Evolutionary conservation across 2,888 invertebrate genomes (phyloP), one percentile per base, ranked within the genome.

Genomic region (Campopleginae sp.): DNA sequence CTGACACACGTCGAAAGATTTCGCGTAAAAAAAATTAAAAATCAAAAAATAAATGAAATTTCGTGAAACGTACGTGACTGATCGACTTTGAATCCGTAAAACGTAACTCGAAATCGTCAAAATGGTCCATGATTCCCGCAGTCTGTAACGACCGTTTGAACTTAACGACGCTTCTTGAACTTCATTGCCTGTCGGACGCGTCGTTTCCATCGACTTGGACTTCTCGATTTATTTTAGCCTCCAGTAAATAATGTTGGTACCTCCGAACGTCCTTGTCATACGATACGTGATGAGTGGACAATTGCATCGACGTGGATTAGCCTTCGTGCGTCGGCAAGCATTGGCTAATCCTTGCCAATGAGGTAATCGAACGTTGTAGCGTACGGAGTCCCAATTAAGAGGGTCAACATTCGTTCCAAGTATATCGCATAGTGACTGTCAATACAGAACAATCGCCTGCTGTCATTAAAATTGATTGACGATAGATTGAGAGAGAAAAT

Each of bases 271-370:
- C 78, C 68, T 85, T 70, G 79, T 27, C 66, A 44, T 42, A 54
- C 81, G 54, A 79, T 79, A 79, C 85, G 85, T 85, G 85, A 75
- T 75, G 63, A 54, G 46, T 27, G 44, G 48, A 14, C 66, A 66
- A 71, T 82, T 79, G 79, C 82, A 79, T 8, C 70, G 70, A 46
- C 33, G 78, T 8, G 61, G 33, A 58, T 44, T 31, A 75, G 46
- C 70, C 61, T 19, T 66, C 44, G 61, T 46, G 19, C n/a, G 33
- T 54, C 46, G n/a, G n/a, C n/a, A 23, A 44, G 31, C 72, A 61
- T 85, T 85, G 72, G 71, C 82, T 66, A 85, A 85, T 80, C 63
- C 80, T 48, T 23, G 42, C 17, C 38, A 76, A 80, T 83, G 76
- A 83, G 44, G 85, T 77, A 85, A 83, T 82, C 75, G 19, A 51